phyloP scores from a whole-genome alignment of 2,888 invertebrate genomes.

The Brachyptera putata region DNA sequence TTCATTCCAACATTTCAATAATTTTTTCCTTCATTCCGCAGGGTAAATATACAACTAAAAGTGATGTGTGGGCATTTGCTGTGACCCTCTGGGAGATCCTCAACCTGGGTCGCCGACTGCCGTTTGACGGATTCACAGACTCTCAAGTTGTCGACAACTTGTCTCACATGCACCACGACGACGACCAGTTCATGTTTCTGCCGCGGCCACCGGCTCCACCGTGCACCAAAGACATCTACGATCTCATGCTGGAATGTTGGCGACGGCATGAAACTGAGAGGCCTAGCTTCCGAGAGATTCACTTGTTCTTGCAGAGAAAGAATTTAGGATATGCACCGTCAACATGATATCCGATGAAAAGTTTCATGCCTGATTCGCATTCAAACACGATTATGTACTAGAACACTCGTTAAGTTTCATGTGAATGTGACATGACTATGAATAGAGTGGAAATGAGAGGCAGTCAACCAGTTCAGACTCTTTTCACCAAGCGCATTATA shows the following conservation, averaged over 20 bases:
- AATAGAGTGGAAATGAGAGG: too few relatives aligned
- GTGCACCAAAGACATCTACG: constrained; percentile 56
- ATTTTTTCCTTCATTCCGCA: too few relatives aligned
- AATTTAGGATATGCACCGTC: constrained; percentile 44
- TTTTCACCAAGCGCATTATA: too few relatives aligned
- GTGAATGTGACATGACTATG: too few relatives aligned
- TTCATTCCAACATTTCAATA: too few relatives aligned
- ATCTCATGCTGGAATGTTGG: constrained; percentile 60
- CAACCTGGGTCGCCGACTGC: constrained; percentile 69
- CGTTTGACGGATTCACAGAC: constrained; percentile 71
- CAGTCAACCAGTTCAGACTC: background rate
- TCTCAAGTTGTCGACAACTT: constrained; percentile 78
- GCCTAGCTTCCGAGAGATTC: constrained; percentile 57
- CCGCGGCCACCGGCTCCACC: constrained; percentile 50
- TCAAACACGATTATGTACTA: too few relatives aligned
- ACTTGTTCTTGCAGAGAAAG: constrained; percentile 55
- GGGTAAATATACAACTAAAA: constrained; percentile 84
- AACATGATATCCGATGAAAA: constrained; percentile 28
- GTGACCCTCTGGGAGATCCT: constrained; percentile 85
- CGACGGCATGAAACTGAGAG: constrained; percentile 51
- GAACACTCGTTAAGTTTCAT: too few relatives aligned
- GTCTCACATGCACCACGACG: constrained; percentile 62
- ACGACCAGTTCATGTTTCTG: constrained; percentile 43
- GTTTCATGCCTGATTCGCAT: background rate
- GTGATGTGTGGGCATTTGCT: constrained; percentile 88